phyloP scores from a whole-genome alignment of 2,113 vertebrate species.

The Tiliqua scincoides region DNA sequence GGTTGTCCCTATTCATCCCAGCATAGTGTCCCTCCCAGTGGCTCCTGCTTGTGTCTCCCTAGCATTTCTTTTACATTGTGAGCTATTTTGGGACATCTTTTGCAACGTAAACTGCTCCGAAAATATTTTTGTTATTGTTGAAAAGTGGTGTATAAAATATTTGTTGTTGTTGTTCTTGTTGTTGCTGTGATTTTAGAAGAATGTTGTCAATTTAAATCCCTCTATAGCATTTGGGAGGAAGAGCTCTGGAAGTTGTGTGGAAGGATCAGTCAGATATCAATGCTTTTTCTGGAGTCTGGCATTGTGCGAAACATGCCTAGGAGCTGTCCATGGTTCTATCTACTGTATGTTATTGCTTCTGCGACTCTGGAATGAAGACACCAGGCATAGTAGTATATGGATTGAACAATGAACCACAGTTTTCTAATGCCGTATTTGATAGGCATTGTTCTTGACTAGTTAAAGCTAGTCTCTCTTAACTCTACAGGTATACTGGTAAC shows the following conservation, averaged over 20 bases:
- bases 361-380: not conserved
- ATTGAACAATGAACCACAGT: not conserved
- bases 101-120: no score
- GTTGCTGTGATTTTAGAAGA: no score
- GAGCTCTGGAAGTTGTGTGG: not conserved
- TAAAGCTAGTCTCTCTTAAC: not conserved
- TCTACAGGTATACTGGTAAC: not conserved
- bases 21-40: no score
- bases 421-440: not conserved
- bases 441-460: not conserved
- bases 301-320: not conserved
- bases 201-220: not conserved
- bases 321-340: conserved; percentile 24
- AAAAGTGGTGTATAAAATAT: no score
- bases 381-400: not conserved
- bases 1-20: no score
- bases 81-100: no score
- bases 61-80: no score
- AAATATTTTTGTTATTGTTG: no score
- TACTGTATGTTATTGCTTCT: no score
- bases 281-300: not conserved
- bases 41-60: no score
- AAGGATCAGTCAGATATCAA: no score
- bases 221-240: not conserved
- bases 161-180: no score